These are phyloP conservation scores for Tiliacea citrago DNA, from an alignment of 2,888 invertebrate genomes.

Conservation along the genomic window DNA sequence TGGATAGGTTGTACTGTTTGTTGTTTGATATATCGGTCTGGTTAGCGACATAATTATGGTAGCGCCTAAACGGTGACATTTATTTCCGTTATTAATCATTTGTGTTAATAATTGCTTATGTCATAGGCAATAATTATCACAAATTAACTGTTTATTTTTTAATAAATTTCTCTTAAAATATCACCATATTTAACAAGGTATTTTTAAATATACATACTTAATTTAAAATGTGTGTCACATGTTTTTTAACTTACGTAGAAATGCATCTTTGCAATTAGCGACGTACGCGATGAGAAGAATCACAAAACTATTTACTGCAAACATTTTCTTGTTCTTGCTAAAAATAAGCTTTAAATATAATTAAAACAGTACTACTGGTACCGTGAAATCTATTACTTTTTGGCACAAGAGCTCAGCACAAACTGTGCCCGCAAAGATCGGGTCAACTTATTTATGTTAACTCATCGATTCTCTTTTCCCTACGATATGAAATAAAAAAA, in stretches of 20 bases:
- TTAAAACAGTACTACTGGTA: conserved; percentile 35
- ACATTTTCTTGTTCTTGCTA: conserved; percentile 70
- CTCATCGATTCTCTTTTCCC: conserved; percentile 63
- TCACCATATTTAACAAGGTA: neutral
- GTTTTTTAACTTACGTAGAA: conserved; percentile 79
- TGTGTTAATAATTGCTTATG: too few relatives aligned
- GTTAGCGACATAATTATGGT: too few relatives aligned
- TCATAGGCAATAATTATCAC: too few relatives aligned
- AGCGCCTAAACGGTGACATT: too few relatives aligned
- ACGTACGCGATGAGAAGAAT: conserved; percentile 71
- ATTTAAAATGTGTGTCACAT: neutral
- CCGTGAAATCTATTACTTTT: conserved; percentile 61
- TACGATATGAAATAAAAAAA: conserved; percentile 19
- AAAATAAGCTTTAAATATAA: conserved; percentile 16
- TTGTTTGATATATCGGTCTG: too few relatives aligned
- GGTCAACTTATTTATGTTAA: conserved; percentile 78
- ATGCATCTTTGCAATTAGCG: conserved; percentile 71
- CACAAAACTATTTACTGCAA: conserved; percentile 72
- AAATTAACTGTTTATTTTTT: too few relatives aligned
- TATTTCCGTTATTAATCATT: too few relatives aligned
- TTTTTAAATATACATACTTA: neutral
- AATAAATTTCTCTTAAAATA: too few relatives aligned
- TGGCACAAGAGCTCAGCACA: conserved; percentile 75
- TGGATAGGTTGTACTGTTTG: too few relatives aligned
- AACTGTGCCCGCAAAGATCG: conserved; percentile 75